Evolutionary conservation across 2,113 vertebrate genomes (phyloP), one percentile per base, ranked within the genome.

Genomic region (Chaetodon trifascialis): DNA sequence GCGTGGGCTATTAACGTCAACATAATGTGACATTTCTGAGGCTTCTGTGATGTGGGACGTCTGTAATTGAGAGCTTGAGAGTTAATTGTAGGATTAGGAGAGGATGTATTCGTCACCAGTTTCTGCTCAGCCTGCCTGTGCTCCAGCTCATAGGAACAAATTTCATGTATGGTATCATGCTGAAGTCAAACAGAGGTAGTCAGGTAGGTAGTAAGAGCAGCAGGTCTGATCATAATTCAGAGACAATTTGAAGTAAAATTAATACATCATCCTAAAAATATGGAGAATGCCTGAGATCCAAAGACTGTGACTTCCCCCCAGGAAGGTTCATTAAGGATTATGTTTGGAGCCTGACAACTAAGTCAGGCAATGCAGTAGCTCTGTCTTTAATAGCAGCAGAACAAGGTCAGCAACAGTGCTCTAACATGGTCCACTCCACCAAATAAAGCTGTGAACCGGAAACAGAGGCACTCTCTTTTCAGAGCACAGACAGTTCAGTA

Each of bases 41-140:
- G 79, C 34, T 51, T 56, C n/a, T 89, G 36, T 86, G 81, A 86
- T 83, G 83, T 86, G 55, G 73, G 38, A 65, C 40, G 78, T 86
- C 36, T 59, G 15, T 62, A 81, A 85, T 78, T 55, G 63, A 44
- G 64, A 76, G 84, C 76, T 85, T 47, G 11, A 60, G 59, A 83
- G 68, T 59, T 87, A 83, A 88, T 85, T 86, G 75, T 38, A 73
- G 76, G 75, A 86, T 83, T 81, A 36, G 46, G 7, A 75, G 74
- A 73, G 71, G 68, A 71, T 65, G 65, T 65, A 34, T 80, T 68
- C 17, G 2, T 82, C 56, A 51, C 51, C 49, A 6, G 47, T 63
- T 76, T 83, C 42, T 60, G 72, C 59, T 69, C 56, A 36, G 73
- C 34, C 67, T 52, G 67, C n/a, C 54, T 47, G 44, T 38, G 0